A percentile compares a stretch with the other conserved stretches of the same genome.
Evolutionary conservation across 2,888 invertebrate species (phyloP).

Genomic region (Epiblema foenella): DNA sequence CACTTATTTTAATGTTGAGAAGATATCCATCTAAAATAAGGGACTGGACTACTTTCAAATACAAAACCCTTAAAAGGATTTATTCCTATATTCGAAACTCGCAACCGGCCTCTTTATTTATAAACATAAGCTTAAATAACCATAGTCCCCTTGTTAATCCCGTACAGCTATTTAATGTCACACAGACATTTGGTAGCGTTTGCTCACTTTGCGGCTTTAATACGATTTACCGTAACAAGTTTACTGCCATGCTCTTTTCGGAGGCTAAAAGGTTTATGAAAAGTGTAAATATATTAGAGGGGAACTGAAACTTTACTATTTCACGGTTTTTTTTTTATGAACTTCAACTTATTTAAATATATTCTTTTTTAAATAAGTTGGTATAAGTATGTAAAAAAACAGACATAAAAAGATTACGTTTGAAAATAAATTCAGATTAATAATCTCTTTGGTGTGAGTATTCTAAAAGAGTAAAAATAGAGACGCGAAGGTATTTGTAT

Average conservation of each 20-base stretch:
- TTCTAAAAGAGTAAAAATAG: no score
- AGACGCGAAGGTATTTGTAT: no score
- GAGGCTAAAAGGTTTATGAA: constrained; percentile 72
- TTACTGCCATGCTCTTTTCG: constrained; percentile 77
- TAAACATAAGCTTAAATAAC: constrained; percentile 41
- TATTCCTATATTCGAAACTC: not conserved
- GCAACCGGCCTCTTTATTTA: constrained; percentile 11
- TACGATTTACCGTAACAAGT: constrained; percentile 72
- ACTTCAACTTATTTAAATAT: no score
- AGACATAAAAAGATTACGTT: no score
- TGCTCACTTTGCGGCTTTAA: constrained; percentile 68
- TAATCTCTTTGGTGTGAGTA: no score
- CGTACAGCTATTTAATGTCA: constrained; percentile 71
- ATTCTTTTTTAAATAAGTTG: no score
- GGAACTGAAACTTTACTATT: constrained; percentile 21
- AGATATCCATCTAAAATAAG: not conserved
- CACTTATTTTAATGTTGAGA: not conserved
- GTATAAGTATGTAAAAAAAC: no score
- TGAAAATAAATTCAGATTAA: no score
- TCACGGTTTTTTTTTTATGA: not conserved
- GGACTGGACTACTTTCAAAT: not conserved
- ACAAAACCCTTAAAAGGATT: not conserved
- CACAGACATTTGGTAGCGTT: constrained; percentile 71
- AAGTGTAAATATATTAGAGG: constrained; percentile 58
- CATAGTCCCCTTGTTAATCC: constrained; percentile 62